Evolutionary conservation across 2,113 vertebrate genomes (phyloP).

Genomic region (Sialia sialis): DNA sequence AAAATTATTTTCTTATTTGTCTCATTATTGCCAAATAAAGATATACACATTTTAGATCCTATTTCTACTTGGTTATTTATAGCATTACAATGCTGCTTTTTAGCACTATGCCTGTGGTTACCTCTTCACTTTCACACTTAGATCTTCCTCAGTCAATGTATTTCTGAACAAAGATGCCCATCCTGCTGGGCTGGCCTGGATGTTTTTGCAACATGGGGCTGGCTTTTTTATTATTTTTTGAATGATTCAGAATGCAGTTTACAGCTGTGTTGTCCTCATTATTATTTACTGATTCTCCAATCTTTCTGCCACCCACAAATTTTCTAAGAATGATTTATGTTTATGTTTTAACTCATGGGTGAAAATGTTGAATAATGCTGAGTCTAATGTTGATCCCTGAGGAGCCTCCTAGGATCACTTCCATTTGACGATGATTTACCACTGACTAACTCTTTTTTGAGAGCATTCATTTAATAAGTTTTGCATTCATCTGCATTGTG

Average conservation of each 20-base stretch:
- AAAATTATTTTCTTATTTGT: neutral
- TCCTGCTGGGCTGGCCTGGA: neutral
- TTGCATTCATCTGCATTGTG: neutral
- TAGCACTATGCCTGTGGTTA: neutral
- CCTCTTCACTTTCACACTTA: neutral
- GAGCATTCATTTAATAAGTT: conserved; percentile 1
- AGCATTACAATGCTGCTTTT: neutral
- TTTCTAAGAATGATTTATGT: conserved; percentile 40
- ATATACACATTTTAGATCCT: neutral
- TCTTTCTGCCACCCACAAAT: conserved; percentile 32
- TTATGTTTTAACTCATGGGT: conserved; percentile 32
- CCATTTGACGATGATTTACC: conserved; percentile 28
- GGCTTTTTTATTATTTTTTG: neutral
- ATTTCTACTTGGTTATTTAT: neutral
- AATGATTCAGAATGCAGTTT: neutral
- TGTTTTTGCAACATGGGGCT: neutral
- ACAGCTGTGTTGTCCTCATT: neutral
- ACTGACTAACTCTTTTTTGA: neutral
- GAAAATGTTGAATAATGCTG: conserved; percentile 36
- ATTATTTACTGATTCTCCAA: conserved; percentile 22
- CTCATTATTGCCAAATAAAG: neutral
- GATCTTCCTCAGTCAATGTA: neutral
- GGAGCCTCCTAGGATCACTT: neutral
- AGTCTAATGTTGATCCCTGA: conserved; percentile 24
- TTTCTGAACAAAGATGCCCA: neutral